Evolutionary conservation across 92 coral and sea anemone species (phyloP).

Genomic region (Micromussa lordhowensis): DNA sequence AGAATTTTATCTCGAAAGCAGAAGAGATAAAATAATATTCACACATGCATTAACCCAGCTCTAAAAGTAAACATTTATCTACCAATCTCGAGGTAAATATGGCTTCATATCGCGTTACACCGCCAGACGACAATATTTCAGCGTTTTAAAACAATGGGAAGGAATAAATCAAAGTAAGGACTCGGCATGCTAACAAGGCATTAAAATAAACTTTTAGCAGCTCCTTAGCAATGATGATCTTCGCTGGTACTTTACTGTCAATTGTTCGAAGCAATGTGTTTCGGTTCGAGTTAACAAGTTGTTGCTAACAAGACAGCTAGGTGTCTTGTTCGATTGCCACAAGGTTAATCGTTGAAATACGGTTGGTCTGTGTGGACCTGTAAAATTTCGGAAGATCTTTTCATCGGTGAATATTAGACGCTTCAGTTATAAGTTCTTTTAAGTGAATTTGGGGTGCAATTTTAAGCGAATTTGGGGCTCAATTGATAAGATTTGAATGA

Average conservation of each 20-base stretch:
- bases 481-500: not conserved
- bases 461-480: too few relatives aligned
- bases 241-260: not conserved
- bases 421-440: not conserved
- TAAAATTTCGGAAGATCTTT: not conserved
- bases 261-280: slow-evolving; percentile 4
- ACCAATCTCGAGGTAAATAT: slow-evolving; percentile 30
- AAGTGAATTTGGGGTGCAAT: not conserved
- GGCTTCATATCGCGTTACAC: slow-evolving; percentile 34
- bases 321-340: not conserved
- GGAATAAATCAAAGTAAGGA: not conserved
- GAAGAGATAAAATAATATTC: slow-evolving; percentile 27
- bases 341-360: not conserved
- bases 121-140: slow-evolving; percentile 32
- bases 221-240: not conserved
- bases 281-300: not conserved
- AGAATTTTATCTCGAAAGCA: slow-evolving; percentile 39
- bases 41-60: not conserved
- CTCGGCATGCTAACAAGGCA: slow-evolving; percentile 38
- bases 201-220: slow-evolving; percentile 34
- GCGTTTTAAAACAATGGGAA: slow-evolving; percentile 17
- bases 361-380: not conserved
- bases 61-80: slow-evolving; percentile 37
- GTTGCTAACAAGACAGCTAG: slow-evolving; percentile 20
- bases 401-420: not conserved